Conservation (phyloP, 2,113 vertebrate genomes). For the Hippolais icterina region DNA sequence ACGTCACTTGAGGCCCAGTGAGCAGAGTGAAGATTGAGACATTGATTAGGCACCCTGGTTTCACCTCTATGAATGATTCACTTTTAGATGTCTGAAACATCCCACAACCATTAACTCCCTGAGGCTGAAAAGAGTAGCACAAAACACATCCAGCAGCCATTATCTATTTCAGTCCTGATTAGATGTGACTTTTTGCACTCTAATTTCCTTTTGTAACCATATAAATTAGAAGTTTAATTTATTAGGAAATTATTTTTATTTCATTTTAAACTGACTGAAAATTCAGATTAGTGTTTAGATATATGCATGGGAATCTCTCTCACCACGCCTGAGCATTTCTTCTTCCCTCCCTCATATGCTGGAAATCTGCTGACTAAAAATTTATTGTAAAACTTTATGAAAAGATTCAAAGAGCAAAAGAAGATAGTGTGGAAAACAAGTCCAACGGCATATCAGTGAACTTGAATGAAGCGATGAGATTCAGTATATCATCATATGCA, state of each 20-base stretch:
- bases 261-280: conserved; percentile 14
- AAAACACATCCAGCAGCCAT: not conserved
- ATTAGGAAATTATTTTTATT: not conserved
- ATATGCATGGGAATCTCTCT: not conserved
- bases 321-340: accelerated
- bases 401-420: not conserved
- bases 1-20: not conserved
- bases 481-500: not conserved
- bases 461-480: not conserved
- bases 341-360: not conserved
- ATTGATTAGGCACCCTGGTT: not conserved
- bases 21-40: not conserved
- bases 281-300: not conserved
- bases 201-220: not conserved
- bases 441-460: not conserved
- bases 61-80: not conserved
- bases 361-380: not conserved
- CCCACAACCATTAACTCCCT: not conserved
- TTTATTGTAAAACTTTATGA: not conserved
- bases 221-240: not conserved
- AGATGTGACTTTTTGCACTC: not conserved
- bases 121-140: not conserved
- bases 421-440: not conserved
- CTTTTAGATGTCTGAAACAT: not conserved
- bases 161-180: not conserved